A percentile compares a stretch with the other conserved stretches of the same genome.
phyloP scores from a whole-genome alignment of 1,140 invertebrate genomes.

The Nasonia vitripennis region DNA sequence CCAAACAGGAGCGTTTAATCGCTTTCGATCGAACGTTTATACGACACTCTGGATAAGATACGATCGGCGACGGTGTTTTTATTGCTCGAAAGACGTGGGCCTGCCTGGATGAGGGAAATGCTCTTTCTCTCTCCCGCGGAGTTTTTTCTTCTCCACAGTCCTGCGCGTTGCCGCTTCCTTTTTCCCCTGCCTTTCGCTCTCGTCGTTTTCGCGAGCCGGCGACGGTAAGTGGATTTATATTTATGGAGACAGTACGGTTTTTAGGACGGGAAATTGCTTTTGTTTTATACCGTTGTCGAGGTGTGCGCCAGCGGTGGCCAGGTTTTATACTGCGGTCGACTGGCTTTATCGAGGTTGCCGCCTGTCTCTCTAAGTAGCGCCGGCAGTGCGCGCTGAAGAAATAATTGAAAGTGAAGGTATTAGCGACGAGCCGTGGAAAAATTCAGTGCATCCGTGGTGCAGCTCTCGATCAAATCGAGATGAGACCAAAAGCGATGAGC shows the following conservation, averaged over 20 bases:
- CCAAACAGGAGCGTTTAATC: slow-evolving; percentile 52
- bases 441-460: neutral
- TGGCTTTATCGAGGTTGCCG: neutral
- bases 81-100: slow-evolving; percentile 28
- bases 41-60: slow-evolving; percentile 53
- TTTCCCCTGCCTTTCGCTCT: neutral
- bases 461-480: no score
- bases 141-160: neutral
- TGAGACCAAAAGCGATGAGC: no score
- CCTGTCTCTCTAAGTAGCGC: neutral
- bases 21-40: slow-evolving; percentile 52
- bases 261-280: slow-evolving; percentile 47
- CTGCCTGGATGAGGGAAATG: slow-evolving; percentile 29
- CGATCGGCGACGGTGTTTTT: slow-evolving; percentile 49
- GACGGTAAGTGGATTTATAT: slow-evolving; percentile 52
- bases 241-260: slow-evolving; percentile 47
- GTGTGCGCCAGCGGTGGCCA: neutral
- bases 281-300: neutral
- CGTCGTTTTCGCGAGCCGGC: neutral
- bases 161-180: neutral
- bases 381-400: neutral
- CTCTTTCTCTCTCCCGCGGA: neutral
- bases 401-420: neutral
- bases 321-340: neutral
- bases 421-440: neutral